Percentiles rank a stretch among this genome's conserved stretches.
Conservation (phyloP, 2,113 vertebrate species). For the Anguilla japonica region DNA sequence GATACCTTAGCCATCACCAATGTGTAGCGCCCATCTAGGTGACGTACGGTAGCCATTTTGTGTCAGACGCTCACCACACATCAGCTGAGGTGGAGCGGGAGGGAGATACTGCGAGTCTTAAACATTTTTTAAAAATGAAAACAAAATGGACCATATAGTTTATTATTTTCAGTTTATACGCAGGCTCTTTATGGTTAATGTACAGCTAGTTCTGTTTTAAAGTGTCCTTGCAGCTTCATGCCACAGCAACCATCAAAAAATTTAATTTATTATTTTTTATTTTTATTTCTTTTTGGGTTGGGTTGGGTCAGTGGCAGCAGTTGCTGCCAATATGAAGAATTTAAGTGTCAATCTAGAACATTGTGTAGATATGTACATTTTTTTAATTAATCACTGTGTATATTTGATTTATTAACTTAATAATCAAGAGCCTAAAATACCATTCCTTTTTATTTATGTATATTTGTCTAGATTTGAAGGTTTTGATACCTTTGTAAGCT, state of each 20-base stretch:
- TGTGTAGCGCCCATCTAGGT: background rate
- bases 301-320: constrained; percentile 68
- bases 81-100: background rate
- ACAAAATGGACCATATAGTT: constrained; percentile 5
- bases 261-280: constrained; percentile 83
- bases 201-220: constrained; percentile 81
- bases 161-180: constrained; percentile 42
- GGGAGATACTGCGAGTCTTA: background rate
- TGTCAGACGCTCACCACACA: background rate
- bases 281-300: constrained; percentile 64
- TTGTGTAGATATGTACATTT: constrained; percentile 93
- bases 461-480: constrained; percentile 84
- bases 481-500: constrained; percentile 83
- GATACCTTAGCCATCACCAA: background rate
- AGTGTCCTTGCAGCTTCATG: constrained; percentile 79
- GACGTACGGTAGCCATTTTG: background rate
- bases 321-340: constrained; percentile 91
- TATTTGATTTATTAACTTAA: constrained; percentile 99
- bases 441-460: constrained; percentile 92
- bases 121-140: background rate
- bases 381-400: constrained; percentile 92
- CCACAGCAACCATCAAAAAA: constrained; percentile 82
- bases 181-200: constrained; percentile 71
- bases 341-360: constrained; percentile 80
- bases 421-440: constrained; percentile 88